These are phyloP conservation scores for Phortica okadai DNA, from an alignment of 2,888 invertebrate genomes.

Conservation along the genomic window DNA sequence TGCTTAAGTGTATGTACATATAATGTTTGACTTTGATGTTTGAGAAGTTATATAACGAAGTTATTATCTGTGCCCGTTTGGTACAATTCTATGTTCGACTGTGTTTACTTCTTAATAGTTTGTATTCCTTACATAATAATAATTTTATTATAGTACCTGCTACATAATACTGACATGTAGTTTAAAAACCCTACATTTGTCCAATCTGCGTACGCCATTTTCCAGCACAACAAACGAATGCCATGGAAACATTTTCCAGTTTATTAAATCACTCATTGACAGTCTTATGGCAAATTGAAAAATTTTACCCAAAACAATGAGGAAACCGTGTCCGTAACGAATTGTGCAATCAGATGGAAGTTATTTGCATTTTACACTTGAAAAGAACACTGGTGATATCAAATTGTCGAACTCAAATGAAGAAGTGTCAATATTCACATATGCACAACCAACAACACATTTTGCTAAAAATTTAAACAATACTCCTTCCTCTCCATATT, in stretches of 20 bases:
- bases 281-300: conserved; percentile 72
- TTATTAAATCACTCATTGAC: conserved; percentile 72
- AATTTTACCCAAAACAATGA: conserved; percentile 42
- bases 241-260: conserved; percentile 65
- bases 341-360: conserved; percentile 71
- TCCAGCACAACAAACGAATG: conserved; percentile 26
- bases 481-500: conserved; percentile 39
- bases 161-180: too few species aligned
- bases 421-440: conserved; percentile 35
- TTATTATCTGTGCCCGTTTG: too few species aligned
- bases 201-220: conserved; percentile 9
- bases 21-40: too few species aligned
- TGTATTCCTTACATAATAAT: too few species aligned
- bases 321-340: conserved; percentile 66
- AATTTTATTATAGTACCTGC: too few species aligned
- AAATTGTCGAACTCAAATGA: conserved; percentile 46
- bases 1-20: conserved; percentile 32
- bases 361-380: conserved; percentile 67
- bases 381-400: conserved; percentile 60
- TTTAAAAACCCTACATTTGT: background rate
- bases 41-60: too few species aligned
- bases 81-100: too few species aligned
- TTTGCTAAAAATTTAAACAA: conserved; percentile 24
- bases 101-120: too few species aligned
- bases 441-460: conserved; percentile 38